Evolutionary conservation across 2,113 vertebrate genomes (phyloP).

Genomic region (Dipodomys spectabilis): DNA sequence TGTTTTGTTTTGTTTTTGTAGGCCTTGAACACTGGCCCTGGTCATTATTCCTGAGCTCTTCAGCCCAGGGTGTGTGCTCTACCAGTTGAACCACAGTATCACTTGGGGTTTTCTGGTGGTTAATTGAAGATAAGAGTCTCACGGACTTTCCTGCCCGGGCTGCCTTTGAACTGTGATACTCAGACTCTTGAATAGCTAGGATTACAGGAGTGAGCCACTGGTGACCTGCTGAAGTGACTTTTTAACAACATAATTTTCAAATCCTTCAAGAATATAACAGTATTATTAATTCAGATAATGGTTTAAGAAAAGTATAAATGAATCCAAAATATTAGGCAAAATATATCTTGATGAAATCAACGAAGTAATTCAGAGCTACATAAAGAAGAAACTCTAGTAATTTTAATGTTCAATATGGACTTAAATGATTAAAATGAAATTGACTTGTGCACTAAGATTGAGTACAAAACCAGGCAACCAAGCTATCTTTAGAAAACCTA

Average conservation of each 20-base stretch:
- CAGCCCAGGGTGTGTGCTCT: too few relatives aligned
- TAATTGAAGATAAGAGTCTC: too few relatives aligned
- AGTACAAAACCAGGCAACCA: neutral
- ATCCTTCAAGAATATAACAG: neutral
- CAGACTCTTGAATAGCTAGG: too few relatives aligned
- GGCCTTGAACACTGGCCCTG: too few relatives aligned
- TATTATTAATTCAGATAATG: conserved; percentile 50
- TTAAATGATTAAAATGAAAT: conserved; percentile 70
- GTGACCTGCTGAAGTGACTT: neutral
- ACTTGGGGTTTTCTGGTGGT: too few relatives aligned
- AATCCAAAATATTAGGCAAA: conserved; percentile 40
- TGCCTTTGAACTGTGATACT: too few relatives aligned
- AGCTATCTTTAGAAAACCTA: too few relatives aligned
- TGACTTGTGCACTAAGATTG: conserved; percentile 61
- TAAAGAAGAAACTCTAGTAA: conserved; percentile 68
- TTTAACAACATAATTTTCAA: conserved; percentile 60
- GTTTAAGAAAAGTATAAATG: conserved; percentile 49
- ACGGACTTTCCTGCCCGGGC: too few relatives aligned
- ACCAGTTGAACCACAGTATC: too few relatives aligned
- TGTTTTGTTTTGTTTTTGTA: too few relatives aligned
- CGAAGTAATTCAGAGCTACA: conserved; percentile 51
- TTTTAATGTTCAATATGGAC: neutral
- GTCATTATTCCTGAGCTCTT: too few relatives aligned
- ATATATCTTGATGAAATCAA: conserved; percentile 42
- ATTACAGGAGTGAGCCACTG: too few relatives aligned